Evolutionary conservation across 2,797 vertebrate genomes (phyloP), one percentile per base, ranked within the genome.

Genomic region (Pseudocheirus occidentalis): DNA sequence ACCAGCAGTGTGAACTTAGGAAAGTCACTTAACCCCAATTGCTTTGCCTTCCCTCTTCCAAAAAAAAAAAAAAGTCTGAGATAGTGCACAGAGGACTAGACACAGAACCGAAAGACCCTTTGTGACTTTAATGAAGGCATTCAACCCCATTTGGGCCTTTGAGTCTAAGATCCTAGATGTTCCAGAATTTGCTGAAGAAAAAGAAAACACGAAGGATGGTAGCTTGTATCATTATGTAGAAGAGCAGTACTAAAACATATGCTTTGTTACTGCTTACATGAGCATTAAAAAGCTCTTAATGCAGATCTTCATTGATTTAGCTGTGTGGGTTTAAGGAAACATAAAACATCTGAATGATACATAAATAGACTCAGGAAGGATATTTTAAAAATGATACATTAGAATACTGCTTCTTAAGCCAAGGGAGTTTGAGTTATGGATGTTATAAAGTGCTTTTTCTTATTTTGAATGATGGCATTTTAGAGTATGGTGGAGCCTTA

Each of bases 311-410:
- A 87, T 87, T 87, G 73, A 87, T 87, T 87, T 46, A 87, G 21
- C 46, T 87, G 40, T 87, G 6, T 27, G 21, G 40, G 46, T 46
- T 87, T 87, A 87, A 87, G 73, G 73, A 46, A 87, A 46, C 40
- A 87, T 87, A 87, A 81, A 40, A 81, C 18, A 81, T 46, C 16
- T 81, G 58, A 59, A 91, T 59, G 92, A 93, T 29, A 55, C 24
- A 94, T 6, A 57, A 34, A 31, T 92, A 62, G 93, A 95, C 73
- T 94, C 16, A 91, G 16, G n/a, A 93, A 95, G 89, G 5, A 73
- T 40, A 94, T 81, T 28, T 40, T 89, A 55, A 90, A 92, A 91
- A 46, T 87, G 90, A 92, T 92, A 3, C 10, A 1, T 5, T 57
- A 11, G 18, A 94, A 4, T 7, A 34, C 55, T 56, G 56, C 34